Percentiles rank a stretch among this genome's conserved stretches.
phyloP scores from a whole-genome alignment of 2,888 invertebrate species.

The Lapara coniferarum region DNA sequence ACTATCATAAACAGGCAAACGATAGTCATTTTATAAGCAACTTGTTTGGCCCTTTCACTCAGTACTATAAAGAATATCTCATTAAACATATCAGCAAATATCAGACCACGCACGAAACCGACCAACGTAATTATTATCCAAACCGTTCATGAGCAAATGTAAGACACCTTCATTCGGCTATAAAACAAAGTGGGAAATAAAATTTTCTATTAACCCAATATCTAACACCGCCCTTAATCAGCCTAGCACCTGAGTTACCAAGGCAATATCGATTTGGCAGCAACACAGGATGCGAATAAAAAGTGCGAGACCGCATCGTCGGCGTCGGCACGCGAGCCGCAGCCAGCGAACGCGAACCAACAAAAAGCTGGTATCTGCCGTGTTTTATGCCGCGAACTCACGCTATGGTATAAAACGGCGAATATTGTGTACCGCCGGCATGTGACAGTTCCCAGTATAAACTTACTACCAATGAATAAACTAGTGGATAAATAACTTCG shows the following conservation, averaged over 20 bases:
- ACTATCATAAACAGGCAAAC: too few species aligned
- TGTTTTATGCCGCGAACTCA: slow-evolving; percentile 25
- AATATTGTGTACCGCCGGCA: not conserved
- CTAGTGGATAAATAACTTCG: not conserved
- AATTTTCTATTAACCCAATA: not conserved
- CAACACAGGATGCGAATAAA: slow-evolving; percentile 26
- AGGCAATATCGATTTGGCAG: slow-evolving; percentile 29
- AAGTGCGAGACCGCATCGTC: slow-evolving; percentile 22
- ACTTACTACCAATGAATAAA: not conserved
- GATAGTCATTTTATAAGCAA: too few species aligned
- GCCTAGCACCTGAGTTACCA: slow-evolving; percentile 23
- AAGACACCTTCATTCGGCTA: too few species aligned
- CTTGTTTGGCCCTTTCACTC: too few species aligned
- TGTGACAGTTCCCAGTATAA: slow-evolving; percentile 7
- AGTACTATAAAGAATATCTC: too few species aligned
- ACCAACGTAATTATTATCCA: too few species aligned
- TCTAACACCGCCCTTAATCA: too few species aligned
- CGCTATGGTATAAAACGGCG: slow-evolving; percentile 19
- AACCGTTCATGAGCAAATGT: too few species aligned
- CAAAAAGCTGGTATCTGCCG: slow-evolving; percentile 27
- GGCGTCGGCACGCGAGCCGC: slow-evolving; percentile 24
- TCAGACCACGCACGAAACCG: too few species aligned
- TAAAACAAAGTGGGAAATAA: too few species aligned
- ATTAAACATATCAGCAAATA: too few species aligned
- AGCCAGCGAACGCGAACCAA: slow-evolving; percentile 17